phyloP scores from a whole-genome alignment of 1,140 invertebrate species.

The Tetramorium parvispinum region DNA sequence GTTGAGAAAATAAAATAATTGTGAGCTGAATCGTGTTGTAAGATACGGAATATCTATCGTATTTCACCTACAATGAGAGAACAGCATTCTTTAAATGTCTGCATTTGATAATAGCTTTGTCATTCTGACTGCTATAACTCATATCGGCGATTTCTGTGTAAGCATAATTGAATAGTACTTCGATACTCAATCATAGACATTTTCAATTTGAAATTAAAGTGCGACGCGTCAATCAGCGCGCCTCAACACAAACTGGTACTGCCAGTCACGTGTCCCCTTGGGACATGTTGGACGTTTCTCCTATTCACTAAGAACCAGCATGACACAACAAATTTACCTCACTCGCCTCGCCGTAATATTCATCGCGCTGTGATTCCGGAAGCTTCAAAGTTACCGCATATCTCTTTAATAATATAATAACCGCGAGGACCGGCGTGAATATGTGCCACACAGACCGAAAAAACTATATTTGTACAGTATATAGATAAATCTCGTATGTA shows the following conservation, averaged over 20 bases:
- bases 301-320: slow-evolving; percentile 45
- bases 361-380: slow-evolving; percentile 48
- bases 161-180: slow-evolving; percentile 21
- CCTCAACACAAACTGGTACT: slow-evolving; percentile 43
- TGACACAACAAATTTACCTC: slow-evolving; percentile 54
- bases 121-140: neutral
- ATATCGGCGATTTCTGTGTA: slow-evolving; percentile 5
- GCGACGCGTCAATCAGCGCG: slow-evolving; percentile 50
- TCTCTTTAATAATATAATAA: slow-evolving; percentile 55
- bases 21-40: neutral
- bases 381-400: slow-evolving; percentile 51
- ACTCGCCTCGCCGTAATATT: slow-evolving; percentile 40
- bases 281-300: slow-evolving; percentile 39
- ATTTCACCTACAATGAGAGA: slow-evolving; percentile 1
- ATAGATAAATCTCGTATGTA: neutral
- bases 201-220: slow-evolving; percentile 51
- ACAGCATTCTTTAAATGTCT: neutral
- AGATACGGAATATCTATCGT: neutral
- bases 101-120: slow-evolving; percentile 12
- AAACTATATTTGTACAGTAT: neutral
- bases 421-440: neutral
- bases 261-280: slow-evolving; percentile 48
- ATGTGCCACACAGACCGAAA: neutral
- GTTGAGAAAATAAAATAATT: neutral
- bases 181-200: slow-evolving; percentile 33